Conservation (phyloP, 1,140 invertebrate genomes). For the Cotesia vestalis region DNA sequence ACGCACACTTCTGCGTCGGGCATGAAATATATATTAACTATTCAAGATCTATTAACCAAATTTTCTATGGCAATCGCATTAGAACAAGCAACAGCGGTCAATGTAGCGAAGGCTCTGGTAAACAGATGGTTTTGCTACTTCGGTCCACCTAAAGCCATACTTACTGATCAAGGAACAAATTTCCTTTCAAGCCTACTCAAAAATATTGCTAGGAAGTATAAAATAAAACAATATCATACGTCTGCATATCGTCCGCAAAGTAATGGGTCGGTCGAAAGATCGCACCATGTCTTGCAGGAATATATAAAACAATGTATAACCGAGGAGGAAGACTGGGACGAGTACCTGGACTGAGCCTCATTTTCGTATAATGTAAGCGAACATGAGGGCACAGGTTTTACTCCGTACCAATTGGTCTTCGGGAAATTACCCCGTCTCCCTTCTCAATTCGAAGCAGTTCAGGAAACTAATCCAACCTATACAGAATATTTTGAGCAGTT, state of each 20-base stretch:
- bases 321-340: slow-evolving; percentile 16
- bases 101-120: slow-evolving; percentile 42
- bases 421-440: slow-evolving; percentile 15
- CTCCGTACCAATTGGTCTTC: slow-evolving; percentile 22
- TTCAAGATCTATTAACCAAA: slow-evolving; percentile 45
- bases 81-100: slow-evolving; percentile 40
- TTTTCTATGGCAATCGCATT: slow-evolving; percentile 39
- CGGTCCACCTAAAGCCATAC: slow-evolving; percentile 45
- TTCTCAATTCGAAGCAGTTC: neutral
- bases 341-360: slow-evolving; percentile 9
- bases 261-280: slow-evolving; percentile 18
- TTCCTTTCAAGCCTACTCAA: slow-evolving; percentile 41
- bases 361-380: slow-evolving; percentile 14
- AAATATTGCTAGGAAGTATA: slow-evolving; percentile 43
- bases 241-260: slow-evolving; percentile 2
- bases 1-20: slow-evolving; percentile 36
- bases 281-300: slow-evolving; percentile 21
- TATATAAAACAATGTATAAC: neutral
- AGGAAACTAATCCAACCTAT: neutral
- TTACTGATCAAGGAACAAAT: slow-evolving; percentile 48
- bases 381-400: slow-evolving; percentile 24
- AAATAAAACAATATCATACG: slow-evolving; percentile 42
- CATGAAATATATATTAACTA: slow-evolving; percentile 48
- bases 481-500: neutral
- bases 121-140: slow-evolving; percentile 44